Evolutionary conservation across 2,113 vertebrate genomes (phyloP), one percentile per base, ranked within the genome.

Genomic region (Mionectes macconnelli): DNA sequence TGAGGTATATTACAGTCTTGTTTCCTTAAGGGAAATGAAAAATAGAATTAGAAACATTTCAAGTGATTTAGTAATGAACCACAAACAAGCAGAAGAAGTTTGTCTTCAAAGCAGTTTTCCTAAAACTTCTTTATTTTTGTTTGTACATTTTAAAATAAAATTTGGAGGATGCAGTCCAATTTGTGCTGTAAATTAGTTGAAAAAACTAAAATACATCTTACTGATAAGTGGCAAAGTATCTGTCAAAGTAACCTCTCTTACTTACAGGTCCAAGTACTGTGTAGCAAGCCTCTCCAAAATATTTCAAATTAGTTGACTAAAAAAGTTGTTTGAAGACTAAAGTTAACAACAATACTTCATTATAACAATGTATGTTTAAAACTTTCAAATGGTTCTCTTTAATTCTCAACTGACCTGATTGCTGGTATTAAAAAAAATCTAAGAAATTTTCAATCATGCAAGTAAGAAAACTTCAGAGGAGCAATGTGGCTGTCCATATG

Each of bases 11-110:
- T 66, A 84, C 21, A 28, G 17, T 67, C 33, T 89, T 87, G 16
- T 89, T 93, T 90, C 44, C 70, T 79, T 81, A 94, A 84, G 59
- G 56, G 33, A 81, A 59, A 72, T 60, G 39, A 91, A 84, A 91
- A 92, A 52, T 24, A 76, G 12, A 25, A 55, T 77, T 81, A 70
- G 39, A 89, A 74, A 8, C 25, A 74, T 91, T 94, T 81, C 64
- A 86, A 62, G 8, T 66, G 40, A 91, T 77, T 83, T 78, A 74
- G 37, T 50, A 15, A 84, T 33, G 55, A 89, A 81, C 75, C 84
- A 84, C 16, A 84, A 72, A 70, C 12, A 84, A 67, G 21, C 12
- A 84, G 6, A 8, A 84, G 6, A 8, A 68, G 21, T 73, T n/a
- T 18, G 86, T 88, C 60, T 68, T 73, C 44, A 56, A 76, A 44